A percentile compares a stretch with the other conserved stretches of the same genome.
Conservation (phyloP, 2,888 invertebrate genomes). For the Megastigmus dorsalis region DNA sequence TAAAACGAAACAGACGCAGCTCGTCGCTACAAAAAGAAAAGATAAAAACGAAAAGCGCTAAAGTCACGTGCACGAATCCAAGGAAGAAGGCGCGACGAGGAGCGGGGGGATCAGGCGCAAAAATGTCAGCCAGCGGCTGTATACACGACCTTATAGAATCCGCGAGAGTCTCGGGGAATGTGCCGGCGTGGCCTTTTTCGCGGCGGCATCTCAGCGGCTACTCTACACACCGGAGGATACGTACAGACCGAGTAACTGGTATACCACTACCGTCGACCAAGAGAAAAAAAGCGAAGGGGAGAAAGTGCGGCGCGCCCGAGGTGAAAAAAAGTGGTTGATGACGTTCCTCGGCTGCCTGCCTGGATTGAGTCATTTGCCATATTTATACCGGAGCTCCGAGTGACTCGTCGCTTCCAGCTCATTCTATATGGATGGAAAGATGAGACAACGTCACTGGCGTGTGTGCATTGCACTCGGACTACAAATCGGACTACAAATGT, state of each 20-base stretch:
- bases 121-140: no score
- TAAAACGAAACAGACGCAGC: neutral
- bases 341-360: no score
- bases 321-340: neutral
- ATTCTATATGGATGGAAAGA: no score
- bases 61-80: no score
- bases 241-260: neutral
- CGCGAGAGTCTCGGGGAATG: slow-evolving; percentile 7
- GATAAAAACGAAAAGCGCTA: neutral
- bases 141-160: slow-evolving; percentile 27
- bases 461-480: no score
- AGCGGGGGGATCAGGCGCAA: neutral
- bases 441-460: no score
- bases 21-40: neutral
- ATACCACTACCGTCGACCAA: neutral
- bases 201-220: neutral
- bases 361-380: slow-evolving; percentile 23
- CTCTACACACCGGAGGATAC: no score
- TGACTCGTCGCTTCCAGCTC: neutral
- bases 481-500: no score
- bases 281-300: neutral
- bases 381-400: neutral
- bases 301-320: neutral
- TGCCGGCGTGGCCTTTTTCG: neutral
- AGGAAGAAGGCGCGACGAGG: slow-evolving; percentile 3